These are phyloP conservation scores for Dryas iulia DNA, from an alignment of 1,140 invertebrate genomes.

Conservation along the genomic window DNA sequence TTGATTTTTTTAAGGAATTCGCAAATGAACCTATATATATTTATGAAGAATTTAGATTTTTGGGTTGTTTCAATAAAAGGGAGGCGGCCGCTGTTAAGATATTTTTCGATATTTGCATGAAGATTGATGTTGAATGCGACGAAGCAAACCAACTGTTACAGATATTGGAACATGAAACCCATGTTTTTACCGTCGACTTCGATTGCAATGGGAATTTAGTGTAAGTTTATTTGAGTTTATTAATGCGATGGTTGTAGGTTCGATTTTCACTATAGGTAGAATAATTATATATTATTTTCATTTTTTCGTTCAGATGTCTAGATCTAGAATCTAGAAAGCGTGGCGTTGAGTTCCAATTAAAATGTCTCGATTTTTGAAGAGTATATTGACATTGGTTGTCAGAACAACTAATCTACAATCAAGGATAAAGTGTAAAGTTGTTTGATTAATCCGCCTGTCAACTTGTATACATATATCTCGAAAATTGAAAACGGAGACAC, in stretches of 20 bases:
- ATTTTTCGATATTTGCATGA: constrained; percentile 31
- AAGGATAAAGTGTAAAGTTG: too few species aligned
- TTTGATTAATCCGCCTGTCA: too few species aligned
- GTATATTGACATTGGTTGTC: too few species aligned
- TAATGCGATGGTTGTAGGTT: not conserved
- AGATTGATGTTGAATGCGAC: constrained; percentile 2
- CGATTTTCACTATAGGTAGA: not conserved
- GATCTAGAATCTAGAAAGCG: too few species aligned
- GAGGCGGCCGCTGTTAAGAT: constrained; percentile 23
- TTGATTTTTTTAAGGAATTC: constrained; percentile 42
- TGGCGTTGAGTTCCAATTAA: not conserved
- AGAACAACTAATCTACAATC: too few species aligned
- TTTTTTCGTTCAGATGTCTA: not conserved
- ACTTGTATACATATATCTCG: too few species aligned
- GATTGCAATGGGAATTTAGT: constrained; percentile 34
- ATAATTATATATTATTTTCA: not conserved
- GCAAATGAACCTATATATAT: not conserved
- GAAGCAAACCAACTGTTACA: constrained; percentile 9
- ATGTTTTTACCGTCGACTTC: constrained; percentile 19
- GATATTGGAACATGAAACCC: constrained; percentile 14
- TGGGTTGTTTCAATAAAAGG: constrained; percentile 32
- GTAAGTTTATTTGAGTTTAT: constrained; percentile 24
- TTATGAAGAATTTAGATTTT: constrained; percentile 38
- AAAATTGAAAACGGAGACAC: too few species aligned
- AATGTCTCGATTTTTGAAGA: too few species aligned